Percentiles rank a stretch among this genome's conserved stretches.
phyloP scores from a whole-genome alignment of 2,888 invertebrate species.

The Hirtodrosophila alboralis region DNA sequence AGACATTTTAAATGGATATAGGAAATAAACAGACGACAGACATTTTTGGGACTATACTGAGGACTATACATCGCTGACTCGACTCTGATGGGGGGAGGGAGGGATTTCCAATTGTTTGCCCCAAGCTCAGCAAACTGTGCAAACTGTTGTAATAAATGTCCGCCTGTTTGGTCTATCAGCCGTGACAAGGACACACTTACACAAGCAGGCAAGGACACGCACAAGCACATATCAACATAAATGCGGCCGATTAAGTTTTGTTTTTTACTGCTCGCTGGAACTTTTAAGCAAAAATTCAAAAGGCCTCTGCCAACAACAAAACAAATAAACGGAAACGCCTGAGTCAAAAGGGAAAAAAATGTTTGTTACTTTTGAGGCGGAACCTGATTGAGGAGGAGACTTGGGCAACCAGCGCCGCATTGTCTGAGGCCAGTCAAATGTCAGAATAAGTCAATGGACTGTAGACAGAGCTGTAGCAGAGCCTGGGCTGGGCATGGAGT shows the following conservation, averaged over 20 bases:
- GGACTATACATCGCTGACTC: constrained; percentile 17
- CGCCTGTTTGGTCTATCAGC: constrained; percentile 26
- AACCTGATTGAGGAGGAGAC: constrained; percentile 6
- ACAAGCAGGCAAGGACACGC: constrained; percentile 12
- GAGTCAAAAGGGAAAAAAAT: constrained; percentile 23
- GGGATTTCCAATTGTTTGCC: constrained; percentile 55
- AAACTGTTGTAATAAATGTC: constrained; percentile 65
- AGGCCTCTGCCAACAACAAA: constrained; percentile 15
- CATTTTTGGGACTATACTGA: constrained; percentile 10
- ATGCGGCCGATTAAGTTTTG: constrained; percentile 41
- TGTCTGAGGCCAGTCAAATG: constrained; percentile 55
- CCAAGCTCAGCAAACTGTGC: constrained; percentile 55
- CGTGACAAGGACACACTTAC: constrained; percentile 27
- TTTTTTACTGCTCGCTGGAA: constrained; percentile 23
- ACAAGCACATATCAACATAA: constrained; percentile 14
- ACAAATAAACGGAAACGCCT: constrained; percentile 7
- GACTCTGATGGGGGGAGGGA: constrained; percentile 7
- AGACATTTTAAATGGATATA: no score
- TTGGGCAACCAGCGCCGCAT: constrained; percentile 49
- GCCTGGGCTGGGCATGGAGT: constrained; percentile 5
- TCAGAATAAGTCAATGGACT: constrained; percentile 55
- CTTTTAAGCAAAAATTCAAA: constrained; percentile 57
- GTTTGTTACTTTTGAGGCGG: constrained; percentile 25
- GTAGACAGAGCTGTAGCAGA: constrained; percentile 1
- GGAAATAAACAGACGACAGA: constrained; percentile 2